Evolutionary conservation across 2,888 invertebrate genomes (phyloP), one percentile per base, ranked within the genome.

Genomic region (Aporophyla nigra): DNA sequence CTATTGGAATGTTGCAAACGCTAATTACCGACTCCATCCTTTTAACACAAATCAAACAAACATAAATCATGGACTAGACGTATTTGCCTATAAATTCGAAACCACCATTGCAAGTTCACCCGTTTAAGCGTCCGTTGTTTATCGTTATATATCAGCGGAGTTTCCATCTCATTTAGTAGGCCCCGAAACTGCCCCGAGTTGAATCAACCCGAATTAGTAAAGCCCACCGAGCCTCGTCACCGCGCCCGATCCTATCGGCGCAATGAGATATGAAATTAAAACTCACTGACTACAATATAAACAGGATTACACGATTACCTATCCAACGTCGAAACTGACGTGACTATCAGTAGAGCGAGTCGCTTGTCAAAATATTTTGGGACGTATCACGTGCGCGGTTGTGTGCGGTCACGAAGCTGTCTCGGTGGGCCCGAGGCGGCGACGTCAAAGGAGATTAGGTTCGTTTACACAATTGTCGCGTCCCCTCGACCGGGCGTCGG

Each of bases 361-460:
- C 76, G 82, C 84, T 85, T 80, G 86, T 89, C 89, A 86, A 87
- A 91, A 89, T 82, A 90, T 89, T 88, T 87, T 75, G 74, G 80
- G 61, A 82, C 58, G 63, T 78, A 82, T 86, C 88, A 86, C 86
- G 85, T 87, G 86, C 80, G 76, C 80, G 63, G 76, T 72, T 78
- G 79, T 79, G 77, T 88, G 91, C 90, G 91, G 93, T 91, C 91
- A 90, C 91, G 90, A 89, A 90, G 90, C 91, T 88, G 88, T 89
- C 87, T 87, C 86, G 71, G 79, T 71, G 82, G 82, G 85, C 85
- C 87, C 84, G 85, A 86, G 87, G 88, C 86, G 89, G 86, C 90
- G 86, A 89, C 91, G 93, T 95, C 95, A 96, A 95, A 96, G 95
- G 94, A 95, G 96, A 95, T 96, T 94, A 94, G 94, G 94, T 95